phyloP scores from a whole-genome alignment of 2,113 vertebrate species.

The Phrynosoma platyrhinos region DNA sequence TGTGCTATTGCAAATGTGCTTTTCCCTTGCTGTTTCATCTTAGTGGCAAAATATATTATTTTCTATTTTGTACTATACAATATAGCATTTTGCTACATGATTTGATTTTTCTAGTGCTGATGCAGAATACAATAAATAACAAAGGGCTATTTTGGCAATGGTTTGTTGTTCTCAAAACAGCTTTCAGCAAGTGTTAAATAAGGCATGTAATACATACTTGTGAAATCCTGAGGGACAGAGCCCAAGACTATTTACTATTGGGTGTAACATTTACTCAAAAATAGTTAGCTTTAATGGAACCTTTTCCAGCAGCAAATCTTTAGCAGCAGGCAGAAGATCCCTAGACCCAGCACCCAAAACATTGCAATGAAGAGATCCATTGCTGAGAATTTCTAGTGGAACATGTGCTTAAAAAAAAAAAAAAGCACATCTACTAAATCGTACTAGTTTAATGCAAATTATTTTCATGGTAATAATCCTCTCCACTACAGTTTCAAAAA shows the following conservation, averaged over 20 bases:
- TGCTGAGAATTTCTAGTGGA: conserved; percentile 46
- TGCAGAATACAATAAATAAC: conserved; percentile 47
- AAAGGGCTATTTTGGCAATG: conserved; percentile 61
- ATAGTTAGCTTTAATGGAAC: not conserved
- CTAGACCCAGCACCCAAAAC: conserved; percentile 30
- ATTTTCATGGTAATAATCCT: conserved; percentile 24
- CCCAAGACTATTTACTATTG: conserved; percentile 7
- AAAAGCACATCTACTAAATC: not conserved
- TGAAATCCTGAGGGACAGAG: conserved; percentile 34
- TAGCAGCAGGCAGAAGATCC: not conserved
- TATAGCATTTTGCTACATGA: conserved; percentile 62
- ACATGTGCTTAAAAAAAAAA: conserved; percentile 26
- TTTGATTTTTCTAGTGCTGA: conserved; percentile 63
- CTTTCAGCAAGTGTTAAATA: conserved; percentile 61
- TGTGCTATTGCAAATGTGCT: conserved; percentile 87
- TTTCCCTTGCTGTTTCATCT: conserved; percentile 70
- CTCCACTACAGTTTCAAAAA: conserved; percentile 36
- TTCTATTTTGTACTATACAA: conserved; percentile 66
- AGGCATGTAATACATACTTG: conserved; percentile 62
- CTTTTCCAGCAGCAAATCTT: not conserved
- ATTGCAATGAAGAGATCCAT: conserved; percentile 31
- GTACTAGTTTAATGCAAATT: not conserved
- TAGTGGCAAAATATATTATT: conserved; percentile 69
- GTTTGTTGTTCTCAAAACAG: conserved; percentile 53
- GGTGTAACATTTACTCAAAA: not conserved